A percentile compares a stretch with the other conserved stretches of the same genome.
Evolutionary conservation across 2,113 vertebrate genomes (phyloP).

Genomic region (Tiliqua scincoides): DNA sequence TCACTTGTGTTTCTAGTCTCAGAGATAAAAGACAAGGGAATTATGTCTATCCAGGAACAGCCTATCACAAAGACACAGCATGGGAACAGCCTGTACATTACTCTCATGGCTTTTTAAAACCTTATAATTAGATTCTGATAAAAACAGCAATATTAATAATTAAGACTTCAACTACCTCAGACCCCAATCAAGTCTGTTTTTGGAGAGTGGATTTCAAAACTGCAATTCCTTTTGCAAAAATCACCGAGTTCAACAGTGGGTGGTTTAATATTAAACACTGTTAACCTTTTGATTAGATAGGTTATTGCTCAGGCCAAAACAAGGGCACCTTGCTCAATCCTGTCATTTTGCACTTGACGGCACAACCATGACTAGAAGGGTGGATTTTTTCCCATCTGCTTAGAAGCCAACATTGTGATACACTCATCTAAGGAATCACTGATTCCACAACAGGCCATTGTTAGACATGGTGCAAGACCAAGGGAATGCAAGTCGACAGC

Average conservation of each 20-base stretch:
- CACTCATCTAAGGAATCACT: background rate
- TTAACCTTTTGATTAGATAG: slow-evolving; percentile 25
- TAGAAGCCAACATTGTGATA: background rate
- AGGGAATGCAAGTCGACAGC: background rate
- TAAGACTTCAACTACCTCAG: slow-evolving; percentile 34
- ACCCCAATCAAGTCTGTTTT: slow-evolving; percentile 41
- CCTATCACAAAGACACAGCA: background rate
- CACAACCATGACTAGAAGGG: background rate
- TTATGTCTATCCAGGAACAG: background rate
- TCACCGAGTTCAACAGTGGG: slow-evolving; percentile 35
- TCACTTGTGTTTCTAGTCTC: slow-evolving; percentile 20
- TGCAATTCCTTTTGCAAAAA: background rate
- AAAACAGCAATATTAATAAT: slow-evolving; percentile 27
- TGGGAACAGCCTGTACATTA: background rate
- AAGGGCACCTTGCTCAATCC: slow-evolving; percentile 40
- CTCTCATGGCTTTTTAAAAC: slow-evolving; percentile 30
- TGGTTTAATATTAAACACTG: slow-evolving; percentile 40
- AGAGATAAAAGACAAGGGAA: slow-evolving; percentile 14
- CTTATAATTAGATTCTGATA: slow-evolving; percentile 47
- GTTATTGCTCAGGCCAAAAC: slow-evolving; percentile 41
- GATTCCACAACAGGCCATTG: slow-evolving; percentile 17
- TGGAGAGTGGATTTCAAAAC: slow-evolving; percentile 32
- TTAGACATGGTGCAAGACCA: slow-evolving; percentile 8
- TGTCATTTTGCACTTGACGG: background rate
- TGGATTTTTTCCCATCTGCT: accelerated